phyloP scores from a whole-genome alignment of 1,140 invertebrate species.

The Drosophila persimilis region DNA sequence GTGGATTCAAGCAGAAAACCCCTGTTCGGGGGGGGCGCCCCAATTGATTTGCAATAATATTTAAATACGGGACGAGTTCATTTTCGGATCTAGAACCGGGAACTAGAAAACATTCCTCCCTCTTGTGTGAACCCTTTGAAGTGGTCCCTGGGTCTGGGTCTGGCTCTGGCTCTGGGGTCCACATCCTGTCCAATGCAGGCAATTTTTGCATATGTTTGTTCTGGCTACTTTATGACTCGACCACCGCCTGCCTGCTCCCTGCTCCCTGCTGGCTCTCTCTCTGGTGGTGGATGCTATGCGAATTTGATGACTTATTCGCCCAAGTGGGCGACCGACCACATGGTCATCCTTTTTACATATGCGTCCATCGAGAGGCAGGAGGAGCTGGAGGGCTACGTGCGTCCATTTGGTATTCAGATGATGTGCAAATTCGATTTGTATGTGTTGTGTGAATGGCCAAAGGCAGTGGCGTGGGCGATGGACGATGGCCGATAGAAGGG shows the following conservation, averaged over 20 bases:
- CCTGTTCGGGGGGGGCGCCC: neutral
- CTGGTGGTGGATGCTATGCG: conserved; percentile 55
- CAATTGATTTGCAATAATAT: conserved; percentile 82
- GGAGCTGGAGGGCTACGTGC: conserved; percentile 55
- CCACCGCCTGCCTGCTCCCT: conserved; percentile 23
- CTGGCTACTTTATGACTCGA: conserved; percentile 57
- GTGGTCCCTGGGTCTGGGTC: conserved; percentile 23
- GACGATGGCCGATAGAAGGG: neutral
- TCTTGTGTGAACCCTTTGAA: conserved; percentile 54
- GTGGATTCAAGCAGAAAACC: too few species aligned
- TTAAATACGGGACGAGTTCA: conserved; percentile 72
- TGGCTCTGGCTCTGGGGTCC: neutral
- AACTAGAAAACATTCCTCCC: conserved; percentile 3
- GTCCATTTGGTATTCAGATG: conserved; percentile 82
- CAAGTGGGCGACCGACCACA: conserved; percentile 69
- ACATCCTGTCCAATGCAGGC: conserved; percentile 39
- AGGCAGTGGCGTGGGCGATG: conserved; percentile 37
- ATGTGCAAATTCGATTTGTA: conserved; percentile 82
- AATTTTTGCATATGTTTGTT: conserved; percentile 78
- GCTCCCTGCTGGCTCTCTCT: conserved; percentile 13
- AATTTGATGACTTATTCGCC: conserved; percentile 80
- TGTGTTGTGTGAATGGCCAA: conserved; percentile 63
- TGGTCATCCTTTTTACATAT: conserved; percentile 66
- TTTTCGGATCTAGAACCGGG: conserved; percentile 27
- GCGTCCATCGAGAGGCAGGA: conserved; percentile 10